These are phyloP conservation scores for Esox lucius DNA, from an alignment of 2,797 vertebrate species.

Conservation along the genomic window DNA sequence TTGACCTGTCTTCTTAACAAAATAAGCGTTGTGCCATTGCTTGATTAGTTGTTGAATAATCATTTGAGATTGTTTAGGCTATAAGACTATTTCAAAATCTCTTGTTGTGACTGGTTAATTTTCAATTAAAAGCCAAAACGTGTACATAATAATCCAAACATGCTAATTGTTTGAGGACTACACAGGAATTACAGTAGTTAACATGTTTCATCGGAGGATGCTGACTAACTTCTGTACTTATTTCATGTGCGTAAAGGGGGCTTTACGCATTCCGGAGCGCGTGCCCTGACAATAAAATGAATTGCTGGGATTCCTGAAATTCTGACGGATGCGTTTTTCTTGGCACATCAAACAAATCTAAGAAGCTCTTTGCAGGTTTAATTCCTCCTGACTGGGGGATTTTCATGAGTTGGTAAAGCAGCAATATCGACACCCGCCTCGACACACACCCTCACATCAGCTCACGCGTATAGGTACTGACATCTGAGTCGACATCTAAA, in stretches of 20 bases:
- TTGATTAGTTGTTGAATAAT: background rate
- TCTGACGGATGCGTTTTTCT: slow-evolving; percentile 6
- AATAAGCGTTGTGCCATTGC: background rate
- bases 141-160: background rate
- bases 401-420: background rate
- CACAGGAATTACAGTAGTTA: background rate
- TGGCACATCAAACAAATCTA: slow-evolving; percentile 28
- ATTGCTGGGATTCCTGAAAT: background rate
- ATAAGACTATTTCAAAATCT: background rate
- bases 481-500: background rate
- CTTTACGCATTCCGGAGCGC: background rate
- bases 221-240: background rate
- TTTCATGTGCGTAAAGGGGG: slow-evolving; percentile 46
- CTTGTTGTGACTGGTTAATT: background rate
- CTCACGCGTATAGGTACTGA: background rate
- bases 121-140: background rate
- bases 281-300: slow-evolving; percentile 8
- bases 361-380: slow-evolving; percentile 32
- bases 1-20: background rate
- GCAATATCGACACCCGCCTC: background rate
- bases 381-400: slow-evolving; percentile 39
- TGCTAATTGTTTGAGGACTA: background rate
- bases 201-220: background rate
- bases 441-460: background rate
- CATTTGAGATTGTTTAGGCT: background rate